phyloP scores from a whole-genome alignment of 2,113 vertebrate genomes.

The Dascyllus trimaculatus region DNA sequence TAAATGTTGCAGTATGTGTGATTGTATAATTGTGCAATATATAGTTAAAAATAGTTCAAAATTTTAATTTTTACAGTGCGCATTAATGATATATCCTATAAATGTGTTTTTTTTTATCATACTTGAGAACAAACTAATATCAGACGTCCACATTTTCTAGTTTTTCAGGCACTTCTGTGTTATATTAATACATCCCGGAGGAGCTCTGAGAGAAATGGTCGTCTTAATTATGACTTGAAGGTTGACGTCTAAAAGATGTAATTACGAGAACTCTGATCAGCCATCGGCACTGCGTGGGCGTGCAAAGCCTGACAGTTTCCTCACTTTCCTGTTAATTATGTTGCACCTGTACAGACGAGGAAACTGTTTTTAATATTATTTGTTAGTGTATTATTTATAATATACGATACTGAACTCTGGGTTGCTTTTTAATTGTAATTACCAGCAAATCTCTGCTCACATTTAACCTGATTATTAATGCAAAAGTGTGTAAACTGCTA shows the following conservation, averaged over 20 bases:
- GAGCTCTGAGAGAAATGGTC: too few species aligned
- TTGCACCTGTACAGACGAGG: not conserved
- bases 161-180: not conserved
- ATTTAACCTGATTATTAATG: not conserved
- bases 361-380: not conserved
- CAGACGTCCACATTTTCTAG: too few species aligned
- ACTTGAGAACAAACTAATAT: too few species aligned
- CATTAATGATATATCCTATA: too few species aligned
- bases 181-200: not conserved
- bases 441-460: not conserved
- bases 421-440: not conserved
- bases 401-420: not conserved
- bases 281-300: not conserved
- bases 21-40: too few species aligned
- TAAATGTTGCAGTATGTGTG: too few species aligned
- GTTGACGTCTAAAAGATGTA: not conserved
- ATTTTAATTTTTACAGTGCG: too few species aligned
- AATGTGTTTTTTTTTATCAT: too few species aligned
- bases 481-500: too few species aligned
- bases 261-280: not conserved
- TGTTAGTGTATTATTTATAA: not conserved
- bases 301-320: not conserved
- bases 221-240: not conserved
- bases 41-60: too few species aligned
- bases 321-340: not conserved